Base-by-base conservation (phyloP, 2,888 invertebrate genomes). In the Cyaniris semiargus region DNA sequence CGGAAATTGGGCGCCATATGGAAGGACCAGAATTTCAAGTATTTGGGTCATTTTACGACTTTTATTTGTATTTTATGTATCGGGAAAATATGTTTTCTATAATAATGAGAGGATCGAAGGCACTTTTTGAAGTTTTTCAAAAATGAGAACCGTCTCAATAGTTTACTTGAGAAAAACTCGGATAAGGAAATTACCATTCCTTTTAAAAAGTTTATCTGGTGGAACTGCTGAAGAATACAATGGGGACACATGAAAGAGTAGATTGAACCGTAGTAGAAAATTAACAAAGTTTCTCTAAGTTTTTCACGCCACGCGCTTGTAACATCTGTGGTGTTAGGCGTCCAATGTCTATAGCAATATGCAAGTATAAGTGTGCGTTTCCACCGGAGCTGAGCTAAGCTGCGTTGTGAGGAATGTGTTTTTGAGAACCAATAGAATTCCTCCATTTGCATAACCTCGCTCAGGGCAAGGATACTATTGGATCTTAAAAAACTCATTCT, bases 1-100 rank as follows among this genome's bases (percentile, higher is more conserved):
- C 83, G 81, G 83, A 82, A 86, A 85, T 85, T 86, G 86, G 83
- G 85, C 83, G 83, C 84, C 85, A 85, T 83, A 86, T 86, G 85
- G 85, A 82, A 85, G 84, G 82, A 79, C 77, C 58, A 60, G 76
- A 78, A 76, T 78, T 71, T 78, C 77, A 79, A 80, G 70, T 27
- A 53, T 79, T 80, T 70, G 78, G 80, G 79, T 79, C 78, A 78
- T 48, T 53, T 53, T 74, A 48, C 27, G 66, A 66, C 27, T 27
- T 53, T 72, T 44, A 72, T 72, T 72, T 27, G 72, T 38, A 27
- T 74, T 23, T 74, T 74, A 27, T 74, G 74, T 74, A 53, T 74
- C 27, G 27, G 74, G 13, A 27, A 48, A 66, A 66, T 66, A 74
- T 71, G 71, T 34, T 38, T 8, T 38, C 66, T 31, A 18, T 66